These are phyloP conservation scores for Drosophila anceps DNA, from an alignment of 2,888 invertebrate species.

Conservation along the genomic window DNA sequence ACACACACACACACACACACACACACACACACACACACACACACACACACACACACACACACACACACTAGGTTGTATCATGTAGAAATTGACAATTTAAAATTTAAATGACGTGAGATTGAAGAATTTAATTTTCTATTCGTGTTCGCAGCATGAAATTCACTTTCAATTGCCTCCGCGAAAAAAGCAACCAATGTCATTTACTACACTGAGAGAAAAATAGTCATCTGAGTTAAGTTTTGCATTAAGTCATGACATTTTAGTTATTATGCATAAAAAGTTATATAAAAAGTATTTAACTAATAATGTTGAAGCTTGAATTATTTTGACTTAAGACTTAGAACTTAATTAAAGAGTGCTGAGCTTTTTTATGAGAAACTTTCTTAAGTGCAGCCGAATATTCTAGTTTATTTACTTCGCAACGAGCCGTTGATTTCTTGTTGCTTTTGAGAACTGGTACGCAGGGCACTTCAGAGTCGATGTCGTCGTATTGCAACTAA, in stretches of 20 bases:
- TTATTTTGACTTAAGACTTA: background rate
- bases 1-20: constrained; percentile 22
- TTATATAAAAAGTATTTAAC: no score
- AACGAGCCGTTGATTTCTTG: constrained; percentile 34
- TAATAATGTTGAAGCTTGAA: no score
- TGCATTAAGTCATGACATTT: no score
- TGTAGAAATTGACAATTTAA: constrained; percentile 69
- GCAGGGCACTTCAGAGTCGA: constrained; percentile 15
- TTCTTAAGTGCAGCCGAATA: constrained; percentile 23
- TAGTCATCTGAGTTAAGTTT: no score
- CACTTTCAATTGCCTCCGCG: constrained; percentile 44
- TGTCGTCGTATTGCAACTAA: constrained; percentile 57
- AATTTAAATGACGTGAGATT: constrained; percentile 84
- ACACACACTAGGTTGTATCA: background rate
- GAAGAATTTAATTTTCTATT: constrained; percentile 83
- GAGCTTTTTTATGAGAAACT: background rate
- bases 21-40: constrained; percentile 19
- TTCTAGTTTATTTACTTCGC: constrained; percentile 70
- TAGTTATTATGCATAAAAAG: no score
- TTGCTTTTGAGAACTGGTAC: constrained; percentile 14
- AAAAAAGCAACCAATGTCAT: constrained; percentile 56
- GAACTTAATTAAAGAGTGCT: no score
- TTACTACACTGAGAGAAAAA: constrained; percentile 29
- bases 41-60: constrained; percentile 13
- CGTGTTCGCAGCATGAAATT: constrained; percentile 47